Evolutionary conservation across 2,113 vertebrate genomes (phyloP).

Genomic region (Corythaixoides concolor): DNA sequence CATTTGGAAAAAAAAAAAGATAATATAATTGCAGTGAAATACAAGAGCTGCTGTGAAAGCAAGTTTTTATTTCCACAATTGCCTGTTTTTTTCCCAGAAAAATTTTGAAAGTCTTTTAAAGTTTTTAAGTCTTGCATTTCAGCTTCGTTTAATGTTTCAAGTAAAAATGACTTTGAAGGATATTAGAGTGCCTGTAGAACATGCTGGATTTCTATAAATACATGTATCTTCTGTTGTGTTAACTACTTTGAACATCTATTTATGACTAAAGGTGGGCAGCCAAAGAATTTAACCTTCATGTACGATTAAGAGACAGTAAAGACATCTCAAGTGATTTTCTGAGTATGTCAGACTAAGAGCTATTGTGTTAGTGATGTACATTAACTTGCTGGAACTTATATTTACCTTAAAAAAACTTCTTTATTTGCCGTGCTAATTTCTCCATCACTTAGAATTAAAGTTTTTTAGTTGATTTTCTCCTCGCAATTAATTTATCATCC

Average conservation of each 20-base stretch:
- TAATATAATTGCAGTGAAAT: neutral
- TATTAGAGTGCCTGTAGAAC: neutral
- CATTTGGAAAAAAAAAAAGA: neutral
- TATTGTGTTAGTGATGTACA: neutral
- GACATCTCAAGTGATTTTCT: neutral
- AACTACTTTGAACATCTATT: neutral
- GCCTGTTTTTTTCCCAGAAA: neutral
- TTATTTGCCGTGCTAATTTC: neutral
- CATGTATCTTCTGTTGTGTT: neutral
- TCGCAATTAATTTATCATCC: neutral
- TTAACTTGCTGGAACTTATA: neutral
- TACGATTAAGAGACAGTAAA: neutral
- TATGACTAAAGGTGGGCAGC: neutral
- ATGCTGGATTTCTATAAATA: conserved; percentile 14
- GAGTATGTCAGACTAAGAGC: neutral
- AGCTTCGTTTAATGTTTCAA: neutral
- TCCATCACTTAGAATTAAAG: neutral
- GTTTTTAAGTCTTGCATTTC: conserved; percentile 2
- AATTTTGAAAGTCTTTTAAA: neutral
- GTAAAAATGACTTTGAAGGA: conserved; percentile 16
- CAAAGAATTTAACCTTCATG: neutral
- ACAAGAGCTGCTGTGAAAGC: neutral
- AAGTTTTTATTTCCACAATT: neutral
- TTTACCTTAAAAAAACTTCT: neutral
- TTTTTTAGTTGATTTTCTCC: neutral